phyloP scores from a whole-genome alignment of 1,140 invertebrate genomes.

The Pseudomyrmex cubaensis region DNA sequence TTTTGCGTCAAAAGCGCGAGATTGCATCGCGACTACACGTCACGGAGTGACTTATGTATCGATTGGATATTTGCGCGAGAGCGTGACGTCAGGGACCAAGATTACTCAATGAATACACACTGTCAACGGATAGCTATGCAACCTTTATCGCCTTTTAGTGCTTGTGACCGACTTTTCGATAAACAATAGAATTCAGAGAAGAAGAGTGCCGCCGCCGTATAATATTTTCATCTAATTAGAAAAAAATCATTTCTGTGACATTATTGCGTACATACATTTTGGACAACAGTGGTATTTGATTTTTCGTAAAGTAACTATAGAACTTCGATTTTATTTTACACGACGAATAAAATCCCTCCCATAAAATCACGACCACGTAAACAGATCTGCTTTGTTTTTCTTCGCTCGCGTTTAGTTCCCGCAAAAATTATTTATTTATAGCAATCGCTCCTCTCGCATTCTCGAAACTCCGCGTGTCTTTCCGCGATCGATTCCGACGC shows the following conservation, averaged over 20 bases:
- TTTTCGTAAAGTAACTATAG: neutral
- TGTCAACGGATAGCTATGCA: constrained; percentile 65
- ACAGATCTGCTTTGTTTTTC: too few relatives aligned
- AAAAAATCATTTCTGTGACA: too few relatives aligned
- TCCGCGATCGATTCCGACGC: constrained; percentile 13
- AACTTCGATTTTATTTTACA: neutral
- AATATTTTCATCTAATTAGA: too few relatives aligned
- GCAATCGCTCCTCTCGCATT: neutral
- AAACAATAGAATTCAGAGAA: constrained; percentile 33
- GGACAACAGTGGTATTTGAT: neutral
- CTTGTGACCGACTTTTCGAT: constrained; percentile 40
- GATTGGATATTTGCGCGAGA: constrained; percentile 30
- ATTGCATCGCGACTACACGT: constrained; percentile 1
- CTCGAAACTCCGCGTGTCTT: neutral
- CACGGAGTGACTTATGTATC: constrained; percentile 36
- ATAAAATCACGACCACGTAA: too few relatives aligned
- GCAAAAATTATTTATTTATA: neutral
- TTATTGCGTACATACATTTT: too few relatives aligned
- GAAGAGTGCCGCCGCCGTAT: neutral
- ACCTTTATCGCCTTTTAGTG: constrained; percentile 53
- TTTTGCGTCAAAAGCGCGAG: neutral
- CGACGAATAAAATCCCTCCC: neutral
- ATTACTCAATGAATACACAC: constrained; percentile 61
- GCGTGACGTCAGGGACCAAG: constrained; percentile 37
- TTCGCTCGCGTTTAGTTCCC: neutral